These are phyloP conservation scores for Pseudotriccus pelzelni DNA, from an alignment of 2,797 vertebrate genomes.

Conservation along the genomic window DNA sequence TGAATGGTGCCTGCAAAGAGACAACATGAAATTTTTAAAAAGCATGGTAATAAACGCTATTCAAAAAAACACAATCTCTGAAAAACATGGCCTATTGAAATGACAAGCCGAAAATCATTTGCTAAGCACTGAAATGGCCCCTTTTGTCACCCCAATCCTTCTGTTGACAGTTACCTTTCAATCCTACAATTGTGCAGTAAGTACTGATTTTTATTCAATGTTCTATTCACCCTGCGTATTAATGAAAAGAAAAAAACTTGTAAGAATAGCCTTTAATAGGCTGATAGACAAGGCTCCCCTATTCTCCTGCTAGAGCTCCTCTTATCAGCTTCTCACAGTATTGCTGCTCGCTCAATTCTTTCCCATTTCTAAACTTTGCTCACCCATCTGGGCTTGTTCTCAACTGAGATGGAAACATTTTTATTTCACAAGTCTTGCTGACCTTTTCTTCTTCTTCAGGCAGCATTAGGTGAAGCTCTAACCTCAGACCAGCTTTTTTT, in stretches of 20 bases:
- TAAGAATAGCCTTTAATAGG: slow-evolving; percentile 87
- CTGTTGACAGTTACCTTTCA: slow-evolving; percentile 91
- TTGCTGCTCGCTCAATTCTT: slow-evolving; percentile 69
- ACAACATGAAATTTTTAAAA: slow-evolving; percentile 69
- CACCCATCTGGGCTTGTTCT: slow-evolving; percentile 51
- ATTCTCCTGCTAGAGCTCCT: slow-evolving; percentile 75
- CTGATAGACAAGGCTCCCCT: slow-evolving; percentile 83
- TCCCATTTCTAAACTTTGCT: slow-evolving; percentile 53
- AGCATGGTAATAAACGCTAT: slow-evolving; percentile 77
- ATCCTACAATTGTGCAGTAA: slow-evolving; percentile 84
- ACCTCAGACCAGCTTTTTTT: neutral
- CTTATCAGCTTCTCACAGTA: slow-evolving; percentile 88
- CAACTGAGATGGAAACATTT: slow-evolving; percentile 58
- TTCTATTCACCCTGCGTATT: slow-evolving; percentile 84
- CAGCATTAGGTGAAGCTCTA: neutral
- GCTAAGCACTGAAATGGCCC: slow-evolving; percentile 77
- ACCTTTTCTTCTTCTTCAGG: slow-evolving; percentile 33
- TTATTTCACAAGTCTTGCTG: slow-evolving; percentile 48
- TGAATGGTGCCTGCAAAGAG: slow-evolving; percentile 70
- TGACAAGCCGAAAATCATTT: slow-evolving; percentile 85
- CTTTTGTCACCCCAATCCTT: slow-evolving; percentile 81
- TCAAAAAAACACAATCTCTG: slow-evolving; percentile 83
- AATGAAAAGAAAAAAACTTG: slow-evolving; percentile 83
- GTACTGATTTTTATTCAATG: slow-evolving; percentile 87
- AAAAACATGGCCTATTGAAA: slow-evolving; percentile 83